phyloP scores from a whole-genome alignment of 1,140 invertebrate species.

The Pygmarrhopalites habei region DNA sequence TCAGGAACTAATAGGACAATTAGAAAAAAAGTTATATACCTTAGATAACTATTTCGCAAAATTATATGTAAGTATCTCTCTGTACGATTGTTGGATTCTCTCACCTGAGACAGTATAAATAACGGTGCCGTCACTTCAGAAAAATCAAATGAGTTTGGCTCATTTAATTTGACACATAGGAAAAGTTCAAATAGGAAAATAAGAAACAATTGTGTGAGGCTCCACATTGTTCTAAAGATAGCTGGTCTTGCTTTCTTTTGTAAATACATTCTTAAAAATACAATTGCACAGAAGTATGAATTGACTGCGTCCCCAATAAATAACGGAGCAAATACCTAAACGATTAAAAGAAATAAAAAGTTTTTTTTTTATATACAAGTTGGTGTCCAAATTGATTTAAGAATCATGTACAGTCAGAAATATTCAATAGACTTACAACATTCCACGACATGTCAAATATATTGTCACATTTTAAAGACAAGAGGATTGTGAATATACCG shows the following conservation, averaged over 20 bases:
- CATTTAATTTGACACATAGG: slow-evolving; percentile 77
- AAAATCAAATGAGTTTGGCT: slow-evolving; percentile 69
- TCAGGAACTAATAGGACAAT: no score
- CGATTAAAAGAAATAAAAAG: no score
- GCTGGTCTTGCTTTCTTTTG: slow-evolving; percentile 63
- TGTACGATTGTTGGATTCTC: no score
- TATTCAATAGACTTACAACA: no score
- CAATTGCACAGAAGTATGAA: slow-evolving; percentile 90
- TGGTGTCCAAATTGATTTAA: no score
- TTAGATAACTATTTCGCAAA: no score
- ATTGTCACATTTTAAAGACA: slow-evolving; percentile 56
- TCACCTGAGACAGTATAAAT: slow-evolving; percentile 81
- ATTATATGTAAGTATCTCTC: no score
- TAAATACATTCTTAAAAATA: slow-evolving; percentile 89
- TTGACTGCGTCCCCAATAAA: slow-evolving; percentile 86
- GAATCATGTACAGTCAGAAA: no score
- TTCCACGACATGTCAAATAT: slow-evolving; percentile 50
- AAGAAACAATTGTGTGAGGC: slow-evolving; percentile 69
- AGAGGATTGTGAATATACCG: slow-evolving; percentile 71
- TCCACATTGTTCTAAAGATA: slow-evolving; percentile 73
- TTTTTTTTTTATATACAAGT: no score
- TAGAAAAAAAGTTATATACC: no score
- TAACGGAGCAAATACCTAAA: slow-evolving; percentile 81
- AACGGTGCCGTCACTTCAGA: slow-evolving; percentile 90
- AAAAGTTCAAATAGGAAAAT: slow-evolving; percentile 89